Evolutionary conservation across 2,113 vertebrate species (phyloP).

Genomic region (Hylia prasina): DNA sequence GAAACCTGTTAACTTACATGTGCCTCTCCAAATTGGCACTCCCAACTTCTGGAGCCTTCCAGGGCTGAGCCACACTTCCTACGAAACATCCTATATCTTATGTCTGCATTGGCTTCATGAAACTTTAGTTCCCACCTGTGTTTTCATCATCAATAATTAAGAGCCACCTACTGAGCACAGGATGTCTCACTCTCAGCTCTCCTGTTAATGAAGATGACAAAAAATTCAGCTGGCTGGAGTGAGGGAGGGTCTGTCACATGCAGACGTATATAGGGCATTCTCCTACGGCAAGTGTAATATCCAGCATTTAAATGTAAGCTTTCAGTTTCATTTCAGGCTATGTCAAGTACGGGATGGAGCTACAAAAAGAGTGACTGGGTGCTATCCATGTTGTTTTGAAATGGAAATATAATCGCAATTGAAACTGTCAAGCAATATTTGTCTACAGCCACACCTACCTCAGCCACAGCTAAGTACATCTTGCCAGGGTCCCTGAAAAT

Average conservation of each 20-base stretch:
- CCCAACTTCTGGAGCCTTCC: background rate
- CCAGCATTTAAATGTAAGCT: background rate
- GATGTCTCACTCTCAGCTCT: background rate
- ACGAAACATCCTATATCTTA: background rate
- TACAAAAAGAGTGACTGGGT: background rate
- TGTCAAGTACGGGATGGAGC: background rate
- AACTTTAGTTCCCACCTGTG: background rate
- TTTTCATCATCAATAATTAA: background rate
- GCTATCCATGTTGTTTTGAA: background rate
- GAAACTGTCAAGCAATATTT: background rate
- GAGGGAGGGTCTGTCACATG: background rate
- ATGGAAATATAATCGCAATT: background rate
- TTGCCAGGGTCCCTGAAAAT: slow-evolving; percentile 16
- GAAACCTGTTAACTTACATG: background rate
- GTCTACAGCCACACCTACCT: background rate
- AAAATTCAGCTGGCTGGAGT: background rate
- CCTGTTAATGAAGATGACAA: background rate
- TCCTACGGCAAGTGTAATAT: background rate
- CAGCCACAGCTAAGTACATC: background rate
- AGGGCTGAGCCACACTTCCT: background rate
- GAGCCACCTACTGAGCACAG: background rate
- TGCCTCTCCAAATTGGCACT: background rate
- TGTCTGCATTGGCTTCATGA: background rate
- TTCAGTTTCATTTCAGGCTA: background rate
- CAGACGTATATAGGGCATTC: background rate